Base-by-base conservation (phyloP, 2,797 vertebrate species). In the Notamacropus eugenii region DNA sequence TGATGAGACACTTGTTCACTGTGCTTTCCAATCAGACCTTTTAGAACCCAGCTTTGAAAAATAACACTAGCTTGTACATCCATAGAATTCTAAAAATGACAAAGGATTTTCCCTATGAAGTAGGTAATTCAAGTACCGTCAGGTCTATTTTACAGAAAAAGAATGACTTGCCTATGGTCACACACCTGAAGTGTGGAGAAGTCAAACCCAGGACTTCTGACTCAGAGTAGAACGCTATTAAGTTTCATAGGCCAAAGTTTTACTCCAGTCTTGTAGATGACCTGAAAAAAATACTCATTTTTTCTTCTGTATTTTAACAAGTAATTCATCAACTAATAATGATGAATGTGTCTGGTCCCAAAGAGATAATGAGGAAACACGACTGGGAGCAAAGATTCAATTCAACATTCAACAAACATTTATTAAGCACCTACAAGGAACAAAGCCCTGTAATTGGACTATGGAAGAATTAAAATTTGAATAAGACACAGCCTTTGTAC, bases 331-430 rank as follows among this genome's bases (percentile, higher is more conserved):
- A 87, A 93, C 82, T 95, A 67, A 94, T 16, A 13, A 56, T 54
- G 12, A 52, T 29, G 31, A 95, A 95, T 54, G 62, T 31, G 29
- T 54, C 95, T 92, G 24, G 12, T 55, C 58, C 54, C 55, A 52
- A 3, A 2, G 0, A 91, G 0, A 27, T 0, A 11, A 40, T 3
- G 27, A 95, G 67, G 50, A 58, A 55, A 46, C 6, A 0, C 1
- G 10, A 59, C 4, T 5, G 54, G 58, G 54, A 74, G 5, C 31
- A 2, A 9, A 82, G 40, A 82, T 82, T 82, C 74, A 82, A 46
- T 82, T 82, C 74, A 82, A 82, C 67, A 82, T 82, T 82, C 67
- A 82, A 74, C n/a, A 40, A 74, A 46, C 74, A 82, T 82, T 82
- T 82, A 82, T 82, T 82, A 82, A 40, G 74, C 74, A 82, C 74